Percentiles rank a stretch among this genome's conserved stretches.
phyloP scores from a whole-genome alignment of 2,888 invertebrate genomes.

The Drosophila aldrichi region DNA sequence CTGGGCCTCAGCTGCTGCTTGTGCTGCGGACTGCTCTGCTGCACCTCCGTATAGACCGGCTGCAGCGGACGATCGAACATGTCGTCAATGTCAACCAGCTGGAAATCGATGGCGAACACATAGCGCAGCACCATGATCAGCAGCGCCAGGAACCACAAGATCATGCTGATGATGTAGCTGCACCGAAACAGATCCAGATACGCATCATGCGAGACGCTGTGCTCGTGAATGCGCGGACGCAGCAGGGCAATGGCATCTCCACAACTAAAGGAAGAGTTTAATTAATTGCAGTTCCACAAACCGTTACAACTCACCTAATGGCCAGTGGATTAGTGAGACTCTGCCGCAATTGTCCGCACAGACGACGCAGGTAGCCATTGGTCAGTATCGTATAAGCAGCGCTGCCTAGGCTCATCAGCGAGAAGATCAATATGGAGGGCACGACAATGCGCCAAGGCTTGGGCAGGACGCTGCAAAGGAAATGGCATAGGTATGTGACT shows the following conservation, averaged over 20 bases:
- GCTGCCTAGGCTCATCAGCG: constrained; percentile 77
- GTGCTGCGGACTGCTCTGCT: constrained; percentile 63
- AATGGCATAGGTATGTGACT: not conserved
- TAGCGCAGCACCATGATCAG: constrained; percentile 80
- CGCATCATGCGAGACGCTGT: constrained; percentile 71
- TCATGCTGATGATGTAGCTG: constrained; percentile 72
- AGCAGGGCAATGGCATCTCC: constrained; percentile 80
- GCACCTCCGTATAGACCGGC: constrained; percentile 63
- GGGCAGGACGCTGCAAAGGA: constrained; percentile 77
- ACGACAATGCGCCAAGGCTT: constrained; percentile 84
- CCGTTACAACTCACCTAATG: constrained; percentile 59
- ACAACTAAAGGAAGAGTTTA: constrained; percentile 57
- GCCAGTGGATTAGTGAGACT: constrained; percentile 73
- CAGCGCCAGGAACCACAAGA: constrained; percentile 78
- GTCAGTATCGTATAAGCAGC: constrained; percentile 74
- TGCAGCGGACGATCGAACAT: constrained; percentile 62
- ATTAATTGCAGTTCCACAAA: not conserved
- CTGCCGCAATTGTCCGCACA: constrained; percentile 72
- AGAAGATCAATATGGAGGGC: constrained; percentile 80
- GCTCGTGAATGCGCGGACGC: constrained; percentile 75
- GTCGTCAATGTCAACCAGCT: constrained; percentile 78
- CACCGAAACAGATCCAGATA: constrained; percentile 74
- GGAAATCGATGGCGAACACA: constrained; percentile 81
- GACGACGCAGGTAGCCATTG: constrained; percentile 68
- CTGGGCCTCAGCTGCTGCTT: constrained; percentile 52